Conservation (phyloP, 2,888 invertebrate species). For the Heteropelma amictum region DNA sequence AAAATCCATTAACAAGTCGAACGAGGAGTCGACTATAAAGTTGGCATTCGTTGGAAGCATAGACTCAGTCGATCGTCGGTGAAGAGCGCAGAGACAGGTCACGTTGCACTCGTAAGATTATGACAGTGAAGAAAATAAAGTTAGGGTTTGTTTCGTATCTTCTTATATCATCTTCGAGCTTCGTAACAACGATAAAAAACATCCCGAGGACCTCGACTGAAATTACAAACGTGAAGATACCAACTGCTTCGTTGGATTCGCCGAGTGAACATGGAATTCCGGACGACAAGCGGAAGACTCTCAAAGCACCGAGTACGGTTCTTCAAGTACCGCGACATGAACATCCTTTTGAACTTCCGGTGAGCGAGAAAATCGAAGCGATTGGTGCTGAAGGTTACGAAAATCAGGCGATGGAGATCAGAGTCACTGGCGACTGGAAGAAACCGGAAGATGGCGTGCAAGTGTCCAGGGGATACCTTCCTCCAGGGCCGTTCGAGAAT, state of each 20-base stretch:
- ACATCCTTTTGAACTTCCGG: neutral
- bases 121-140: neutral
- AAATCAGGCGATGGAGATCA: too few species aligned
- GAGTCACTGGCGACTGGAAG: conserved; percentile 1
- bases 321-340: neutral
- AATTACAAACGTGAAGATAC: neutral
- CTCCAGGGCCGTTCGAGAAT: conserved; percentile 12
- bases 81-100: neutral
- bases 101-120: conserved; percentile 4
- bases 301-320: neutral
- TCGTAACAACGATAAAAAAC: conserved; percentile 19
- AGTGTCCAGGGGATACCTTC: conserved; percentile 41
- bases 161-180: conserved; percentile 7
- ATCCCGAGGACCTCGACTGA: neutral
- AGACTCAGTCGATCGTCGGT: conserved; percentile 8
- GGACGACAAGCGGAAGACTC: neutral
- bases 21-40: conserved; percentile 60
- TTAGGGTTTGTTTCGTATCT: conserved; percentile 17
- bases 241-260: neutral
- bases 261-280: neutral
- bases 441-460: neutral
- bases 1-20: conserved; percentile 63
- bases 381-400: neutral
- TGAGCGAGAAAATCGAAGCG: neutral
- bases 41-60: neutral